Percentiles rank a stretch among this genome's conserved stretches.
Conservation (phyloP, 2,888 invertebrate species). For the Tromatobia lineatoria region DNA sequence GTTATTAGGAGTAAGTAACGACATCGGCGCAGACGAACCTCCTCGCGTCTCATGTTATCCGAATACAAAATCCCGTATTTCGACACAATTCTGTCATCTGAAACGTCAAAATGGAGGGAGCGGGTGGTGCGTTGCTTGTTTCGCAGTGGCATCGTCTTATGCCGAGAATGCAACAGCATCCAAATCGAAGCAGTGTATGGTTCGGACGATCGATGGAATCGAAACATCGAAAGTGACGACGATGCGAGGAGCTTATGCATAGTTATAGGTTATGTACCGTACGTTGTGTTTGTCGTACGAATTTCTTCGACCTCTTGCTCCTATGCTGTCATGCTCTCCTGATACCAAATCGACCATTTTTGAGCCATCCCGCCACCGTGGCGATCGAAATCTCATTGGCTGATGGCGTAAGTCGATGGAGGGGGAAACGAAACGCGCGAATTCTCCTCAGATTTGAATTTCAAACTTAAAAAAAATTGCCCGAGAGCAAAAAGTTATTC, state of each 20-base stretch:
- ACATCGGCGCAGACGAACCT: slow-evolving; percentile 29
- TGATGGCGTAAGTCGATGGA: not conserved
- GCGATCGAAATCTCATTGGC: slow-evolving; percentile 57
- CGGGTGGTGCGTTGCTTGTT: slow-evolving; percentile 59
- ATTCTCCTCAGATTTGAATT: not conserved
- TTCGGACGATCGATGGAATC: slow-evolving; percentile 45
- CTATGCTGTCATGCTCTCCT: slow-evolving; percentile 46
- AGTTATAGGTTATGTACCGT: slow-evolving; percentile 33
- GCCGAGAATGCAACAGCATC: slow-evolving; percentile 35
- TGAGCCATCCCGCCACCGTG: slow-evolving; percentile 68
- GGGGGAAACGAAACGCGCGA: not conserved
- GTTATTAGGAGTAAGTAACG: not conserved
- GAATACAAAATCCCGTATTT: slow-evolving; percentile 69
- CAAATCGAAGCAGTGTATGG: slow-evolving; percentile 22
- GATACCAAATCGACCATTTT: slow-evolving; percentile 66
- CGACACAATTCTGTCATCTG: slow-evolving; percentile 71
- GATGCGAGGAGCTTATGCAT: not conserved
- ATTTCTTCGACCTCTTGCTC: not conserved
- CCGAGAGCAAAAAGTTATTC: not conserved
- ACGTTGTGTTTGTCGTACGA: not conserved
- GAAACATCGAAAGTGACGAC: slow-evolving; percentile 33
- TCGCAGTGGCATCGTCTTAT: slow-evolving; percentile 47
- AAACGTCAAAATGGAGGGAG: slow-evolving; percentile 70
- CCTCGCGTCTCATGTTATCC: slow-evolving; percentile 45
- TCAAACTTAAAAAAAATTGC: not conserved